These are phyloP conservation scores for Pyrochroa serraticornis DNA, from an alignment of 2,888 invertebrate genomes.

Conservation along the genomic window DNA sequence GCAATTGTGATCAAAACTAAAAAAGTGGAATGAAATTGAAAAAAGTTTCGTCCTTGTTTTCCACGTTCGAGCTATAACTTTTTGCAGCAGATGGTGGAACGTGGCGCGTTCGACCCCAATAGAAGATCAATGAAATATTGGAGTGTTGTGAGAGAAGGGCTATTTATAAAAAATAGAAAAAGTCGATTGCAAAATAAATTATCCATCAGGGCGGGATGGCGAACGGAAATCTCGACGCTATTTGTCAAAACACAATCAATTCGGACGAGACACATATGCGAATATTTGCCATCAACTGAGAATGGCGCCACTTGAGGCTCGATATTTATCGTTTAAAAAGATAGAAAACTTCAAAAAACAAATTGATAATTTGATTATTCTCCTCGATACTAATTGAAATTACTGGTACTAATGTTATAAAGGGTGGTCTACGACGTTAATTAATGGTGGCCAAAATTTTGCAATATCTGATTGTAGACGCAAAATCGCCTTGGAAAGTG, in stretches of 20 bases:
- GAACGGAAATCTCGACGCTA: not conserved
- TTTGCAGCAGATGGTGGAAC: not conserved
- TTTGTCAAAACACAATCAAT: not conserved
- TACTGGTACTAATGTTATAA: too few species aligned
- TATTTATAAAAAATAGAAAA: slow-evolving; percentile 14
- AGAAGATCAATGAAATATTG: slow-evolving; percentile 20
- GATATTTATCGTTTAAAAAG: too few species aligned
- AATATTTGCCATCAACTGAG: not conserved
- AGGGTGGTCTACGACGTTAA: too few species aligned
- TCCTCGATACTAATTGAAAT: too few species aligned
- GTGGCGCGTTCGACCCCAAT: slow-evolving; percentile 16
- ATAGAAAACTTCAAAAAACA: too few species aligned
- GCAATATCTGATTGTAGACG: too few species aligned
- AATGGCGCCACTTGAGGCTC: too few species aligned
- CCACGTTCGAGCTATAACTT: not conserved
- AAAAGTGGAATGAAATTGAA: slow-evolving; percentile 11
- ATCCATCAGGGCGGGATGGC: not conserved
- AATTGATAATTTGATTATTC: too few species aligned
- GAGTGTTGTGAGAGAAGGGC: slow-evolving; percentile 15
- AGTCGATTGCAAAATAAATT: slow-evolving; percentile 10
- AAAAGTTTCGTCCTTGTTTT: slow-evolving; percentile 14
- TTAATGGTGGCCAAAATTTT: too few species aligned
- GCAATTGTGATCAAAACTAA: slow-evolving; percentile 13
- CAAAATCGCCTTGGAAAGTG: too few species aligned
- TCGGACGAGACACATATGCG: not conserved